Base-by-base conservation (phyloP, 2,888 invertebrate species). In the Meiosimyza decipiens region DNA sequence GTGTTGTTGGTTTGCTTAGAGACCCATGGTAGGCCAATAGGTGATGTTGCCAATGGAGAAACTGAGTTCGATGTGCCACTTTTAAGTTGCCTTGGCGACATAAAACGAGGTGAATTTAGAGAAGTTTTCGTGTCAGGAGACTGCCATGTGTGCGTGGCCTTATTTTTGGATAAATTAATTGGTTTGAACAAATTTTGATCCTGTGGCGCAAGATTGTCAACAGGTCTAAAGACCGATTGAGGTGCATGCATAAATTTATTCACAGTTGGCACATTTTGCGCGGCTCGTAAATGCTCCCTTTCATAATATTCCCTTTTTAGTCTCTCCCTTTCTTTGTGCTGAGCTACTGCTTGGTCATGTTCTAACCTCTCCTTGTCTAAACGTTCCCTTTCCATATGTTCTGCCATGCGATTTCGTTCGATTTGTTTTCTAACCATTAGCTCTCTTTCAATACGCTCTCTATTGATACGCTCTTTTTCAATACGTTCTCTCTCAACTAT, bases 191-290 rank as follows among this genome's bases (percentile, higher is more conserved):
- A 80, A 63, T 77, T 77, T 1, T 79, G 81, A 7, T 74, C 76
- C 9, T 78, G 78, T 12, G 75, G 71, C 79, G 87, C 73, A n/a
- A 78, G 78, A n/a, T 75, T 81, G 0, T 86, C 85, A 13, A 86
- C 83, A 1, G 87, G 93, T 77, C 91, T 91, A 81, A 94, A 94
- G 5, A 93, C 93, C 12, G 93, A 93, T 88, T 92, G 90, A 0
- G 93, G 92, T 0, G 93, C 93, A 82, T 94, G 94, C 33, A 92
- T 93, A 80, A 94, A 94, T 79, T 93, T 90, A 82, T 93, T 93
- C 0, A 92, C 89, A 3, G 65, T 55, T 11, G 55, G 22, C 18
- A 50, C 4, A 71, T 62, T 13, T 75, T 64, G 71, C 15, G 22
- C 49, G 11, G 63, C 57, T 59, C 54, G 71, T 13, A 71, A 55